A percentile compares a stretch with the other conserved stretches of the same genome.
phyloP scores from a whole-genome alignment of 2,113 vertebrate species.

The Melanostigma gelatinosum region DNA sequence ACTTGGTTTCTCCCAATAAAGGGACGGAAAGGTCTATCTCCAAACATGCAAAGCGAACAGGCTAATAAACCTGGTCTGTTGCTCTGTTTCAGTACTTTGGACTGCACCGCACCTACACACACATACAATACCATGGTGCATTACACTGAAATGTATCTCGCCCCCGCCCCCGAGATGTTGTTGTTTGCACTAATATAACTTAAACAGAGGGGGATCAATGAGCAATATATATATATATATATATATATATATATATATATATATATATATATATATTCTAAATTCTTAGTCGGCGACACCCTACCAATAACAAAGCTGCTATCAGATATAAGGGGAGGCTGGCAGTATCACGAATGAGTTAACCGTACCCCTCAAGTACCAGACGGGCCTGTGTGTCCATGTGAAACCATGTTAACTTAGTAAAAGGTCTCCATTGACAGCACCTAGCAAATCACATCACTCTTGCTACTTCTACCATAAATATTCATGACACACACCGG shows the following conservation, averaged over 20 bases:
- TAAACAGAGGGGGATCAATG: too few species aligned
- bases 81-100: not conserved
- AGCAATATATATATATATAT: too few species aligned
- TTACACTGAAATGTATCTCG: too few species aligned
- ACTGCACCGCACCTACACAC: not conserved
- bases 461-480: not conserved
- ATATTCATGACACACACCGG: conserved; percentile 46
- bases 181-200: too few species aligned
- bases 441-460: conserved; percentile 24
- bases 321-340: not conserved
- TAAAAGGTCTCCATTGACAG: conserved; percentile 30
- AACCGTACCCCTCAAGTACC: not conserved
- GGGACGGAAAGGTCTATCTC: not conserved
- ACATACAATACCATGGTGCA: too few species aligned
- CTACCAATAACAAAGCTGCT: not conserved
- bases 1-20: not conserved
- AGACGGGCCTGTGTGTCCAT: conserved; percentile 14
- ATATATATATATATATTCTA: too few species aligned
- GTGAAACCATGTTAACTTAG: conserved; percentile 25
- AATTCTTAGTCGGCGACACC: too few species aligned
- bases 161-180: too few species aligned
- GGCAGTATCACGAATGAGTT: conserved; percentile 18
- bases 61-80: not conserved
- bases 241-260: too few species aligned
- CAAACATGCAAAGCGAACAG: not conserved